phyloP scores from a whole-genome alignment of 2,888 invertebrate species.

The Tetanocera ferruginea region DNA sequence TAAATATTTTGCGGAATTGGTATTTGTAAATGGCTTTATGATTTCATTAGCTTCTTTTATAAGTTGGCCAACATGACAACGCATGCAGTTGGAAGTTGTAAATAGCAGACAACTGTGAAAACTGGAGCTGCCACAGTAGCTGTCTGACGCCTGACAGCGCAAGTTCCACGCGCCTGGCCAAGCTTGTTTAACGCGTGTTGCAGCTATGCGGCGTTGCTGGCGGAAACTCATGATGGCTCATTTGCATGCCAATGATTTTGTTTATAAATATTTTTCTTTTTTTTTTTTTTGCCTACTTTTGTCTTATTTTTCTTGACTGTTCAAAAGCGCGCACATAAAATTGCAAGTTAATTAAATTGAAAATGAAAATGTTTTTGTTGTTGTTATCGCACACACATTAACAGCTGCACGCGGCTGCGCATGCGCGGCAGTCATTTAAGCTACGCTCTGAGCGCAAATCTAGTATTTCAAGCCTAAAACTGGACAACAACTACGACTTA shows the following conservation, averaged over 20 bases:
- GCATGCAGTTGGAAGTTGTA: constrained; percentile 22
- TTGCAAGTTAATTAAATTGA: constrained; percentile 42
- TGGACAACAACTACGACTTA: background rate
- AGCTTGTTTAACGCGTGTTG: background rate
- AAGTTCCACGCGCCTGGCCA: background rate
- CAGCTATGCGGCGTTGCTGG: background rate
- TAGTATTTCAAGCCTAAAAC: background rate
- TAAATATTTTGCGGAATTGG: constrained; percentile 13
- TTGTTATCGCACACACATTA: background rate
- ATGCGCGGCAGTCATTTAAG: background rate
- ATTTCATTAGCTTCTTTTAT: constrained; percentile 55
- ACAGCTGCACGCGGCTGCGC: constrained; percentile 12
- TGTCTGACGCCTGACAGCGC: background rate
- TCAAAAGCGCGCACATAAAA: constrained; percentile 28
- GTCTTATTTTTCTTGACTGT: background rate
- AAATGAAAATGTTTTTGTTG: constrained; percentile 21
- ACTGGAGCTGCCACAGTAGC: background rate
- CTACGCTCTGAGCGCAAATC: background rate
- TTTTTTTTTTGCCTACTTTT: background rate
- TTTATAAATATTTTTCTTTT: background rate
- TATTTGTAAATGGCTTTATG: constrained; percentile 55
- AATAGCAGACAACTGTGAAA: constrained; percentile 45
- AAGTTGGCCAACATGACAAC: constrained; percentile 48
- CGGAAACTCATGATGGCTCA: constrained; percentile 22
- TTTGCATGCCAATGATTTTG: constrained; percentile 24